Evolutionary conservation across 2,113 vertebrate species (phyloP).

Genomic region (Pandion haliaetus): DNA sequence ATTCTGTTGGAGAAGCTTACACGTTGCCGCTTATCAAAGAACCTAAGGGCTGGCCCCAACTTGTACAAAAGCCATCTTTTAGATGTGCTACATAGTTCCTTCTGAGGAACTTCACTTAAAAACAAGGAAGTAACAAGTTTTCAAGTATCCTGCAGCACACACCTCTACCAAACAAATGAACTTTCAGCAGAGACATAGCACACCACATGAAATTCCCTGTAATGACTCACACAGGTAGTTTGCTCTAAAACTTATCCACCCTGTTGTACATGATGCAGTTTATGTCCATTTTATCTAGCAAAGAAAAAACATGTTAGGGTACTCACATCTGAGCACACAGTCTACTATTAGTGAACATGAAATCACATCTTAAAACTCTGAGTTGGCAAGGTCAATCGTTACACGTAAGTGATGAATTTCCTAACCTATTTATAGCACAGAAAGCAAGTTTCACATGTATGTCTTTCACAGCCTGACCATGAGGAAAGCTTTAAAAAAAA

Average conservation of each 20-base stretch:
- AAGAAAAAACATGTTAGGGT: not conserved
- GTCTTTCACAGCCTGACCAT: not conserved
- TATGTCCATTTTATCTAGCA: not conserved
- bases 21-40: not conserved
- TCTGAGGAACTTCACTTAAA: not conserved
- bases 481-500: not conserved
- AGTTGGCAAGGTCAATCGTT: not conserved
- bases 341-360: not conserved
- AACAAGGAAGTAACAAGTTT: not conserved
- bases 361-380: not conserved
- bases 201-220: not conserved
- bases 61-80: not conserved
- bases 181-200: not conserved
- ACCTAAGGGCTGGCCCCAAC: not conserved
- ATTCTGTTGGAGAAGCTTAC: not conserved
- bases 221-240: not conserved
- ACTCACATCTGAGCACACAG: not conserved
- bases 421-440: not conserved
- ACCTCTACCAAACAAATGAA: not conserved
- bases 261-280: not conserved
- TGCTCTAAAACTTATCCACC: too few relatives aligned
- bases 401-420: not conserved
- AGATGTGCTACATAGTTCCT: not conserved
- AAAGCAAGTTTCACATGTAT: not conserved
- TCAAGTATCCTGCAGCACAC: not conserved